These are phyloP conservation scores for Coluber constrictor DNA, from an alignment of 2,797 vertebrate genomes.

Conservation along the genomic window DNA sequence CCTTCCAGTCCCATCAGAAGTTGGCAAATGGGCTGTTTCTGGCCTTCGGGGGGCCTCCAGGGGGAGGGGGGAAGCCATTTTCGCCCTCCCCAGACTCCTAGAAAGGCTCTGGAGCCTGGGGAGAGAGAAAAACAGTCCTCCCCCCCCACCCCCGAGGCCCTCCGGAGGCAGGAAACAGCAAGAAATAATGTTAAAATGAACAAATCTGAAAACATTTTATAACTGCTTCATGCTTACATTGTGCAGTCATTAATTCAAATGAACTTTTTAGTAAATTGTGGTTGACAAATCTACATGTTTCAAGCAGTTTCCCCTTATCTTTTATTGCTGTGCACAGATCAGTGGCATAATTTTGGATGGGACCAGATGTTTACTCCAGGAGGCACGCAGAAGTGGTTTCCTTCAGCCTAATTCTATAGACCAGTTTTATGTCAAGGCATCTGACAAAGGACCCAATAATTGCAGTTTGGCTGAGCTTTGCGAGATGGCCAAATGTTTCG, in stretches of 20 bases:
- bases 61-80: no score
- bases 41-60: no score
- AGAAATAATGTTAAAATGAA: neutral
- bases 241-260: neutral
- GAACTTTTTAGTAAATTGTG: conserved; percentile 28
- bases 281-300: conserved; percentile 21
- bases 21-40: no score
- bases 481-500: conserved; percentile 87
- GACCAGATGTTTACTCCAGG: conserved; percentile 76
- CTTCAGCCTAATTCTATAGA: conserved; percentile 55
- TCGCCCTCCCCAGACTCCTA: no score
- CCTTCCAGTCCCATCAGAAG: no score
- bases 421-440: conserved; percentile 1
- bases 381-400: conserved; percentile 74
- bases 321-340: conserved; percentile 76
- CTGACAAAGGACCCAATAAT: conserved; percentile 46
- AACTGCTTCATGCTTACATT: neutral
- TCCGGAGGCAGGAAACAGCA: no score
- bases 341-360: conserved; percentile 80
- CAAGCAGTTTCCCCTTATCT: conserved; percentile 2
- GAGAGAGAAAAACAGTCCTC: no score
- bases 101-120: no score
- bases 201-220: neutral
- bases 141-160: no score
- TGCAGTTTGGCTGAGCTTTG: conserved; percentile 83